Percentiles rank a stretch among this genome's conserved stretches.
phyloP scores from a whole-genome alignment of 1,140 invertebrate genomes.

The Bilobella aurantiaca region DNA sequence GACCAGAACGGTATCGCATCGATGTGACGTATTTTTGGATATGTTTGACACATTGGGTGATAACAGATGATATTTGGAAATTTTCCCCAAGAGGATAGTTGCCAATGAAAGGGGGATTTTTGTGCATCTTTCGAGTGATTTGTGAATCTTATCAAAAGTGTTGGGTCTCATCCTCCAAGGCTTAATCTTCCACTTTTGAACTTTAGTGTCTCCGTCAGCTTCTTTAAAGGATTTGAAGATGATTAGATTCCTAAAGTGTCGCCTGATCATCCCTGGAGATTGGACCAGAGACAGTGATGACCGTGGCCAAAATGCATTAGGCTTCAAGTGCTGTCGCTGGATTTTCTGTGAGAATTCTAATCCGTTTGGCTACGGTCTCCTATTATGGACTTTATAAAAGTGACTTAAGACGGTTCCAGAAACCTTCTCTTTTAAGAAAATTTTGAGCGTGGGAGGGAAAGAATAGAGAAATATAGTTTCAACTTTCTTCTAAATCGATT shows the following conservation, averaged over 20 bases:
- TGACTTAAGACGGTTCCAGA: neutral
- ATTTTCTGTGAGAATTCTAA: neutral
- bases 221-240: neutral
- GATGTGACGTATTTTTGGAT: too few species aligned
- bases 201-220: neutral
- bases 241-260: neutral
- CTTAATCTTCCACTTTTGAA: too few species aligned
- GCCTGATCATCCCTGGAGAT: neutral
- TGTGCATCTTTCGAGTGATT: too few species aligned
- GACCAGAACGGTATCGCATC: too few species aligned
- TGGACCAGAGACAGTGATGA: neutral
- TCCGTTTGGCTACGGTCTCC: neutral
- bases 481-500: neutral
- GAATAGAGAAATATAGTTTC: neutral
- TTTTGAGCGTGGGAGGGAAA: neutral
- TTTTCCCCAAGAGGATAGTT: too few species aligned
- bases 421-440: too few species aligned
- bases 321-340: neutral
- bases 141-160: too few species aligned
- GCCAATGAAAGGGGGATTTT: too few species aligned
- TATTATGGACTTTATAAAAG: neutral
- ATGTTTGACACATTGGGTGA: too few species aligned
- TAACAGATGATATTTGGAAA: too few species aligned
- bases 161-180: too few species aligned
- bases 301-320: neutral